phyloP scores from a whole-genome alignment of 2,797 vertebrate species.

The Amblyopsis hoosieri region DNA sequence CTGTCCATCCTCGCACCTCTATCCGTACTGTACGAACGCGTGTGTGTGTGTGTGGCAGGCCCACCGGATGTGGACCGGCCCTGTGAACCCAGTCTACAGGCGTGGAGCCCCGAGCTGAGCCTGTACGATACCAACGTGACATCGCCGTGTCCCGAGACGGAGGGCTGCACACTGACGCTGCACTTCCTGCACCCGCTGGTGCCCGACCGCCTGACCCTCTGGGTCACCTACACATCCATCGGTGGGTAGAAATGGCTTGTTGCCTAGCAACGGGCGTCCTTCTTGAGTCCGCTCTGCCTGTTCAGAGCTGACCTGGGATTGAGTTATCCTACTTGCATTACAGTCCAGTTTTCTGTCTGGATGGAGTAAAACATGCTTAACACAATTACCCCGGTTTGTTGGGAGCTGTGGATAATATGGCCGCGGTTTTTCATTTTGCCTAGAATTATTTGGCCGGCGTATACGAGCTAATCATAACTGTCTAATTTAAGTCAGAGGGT shows the following conservation, averaged over 20 bases:
- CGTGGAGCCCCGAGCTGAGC: constrained; percentile 96
- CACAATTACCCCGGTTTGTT: no score
- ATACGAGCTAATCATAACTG: no score
- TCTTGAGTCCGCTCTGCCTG: no score
- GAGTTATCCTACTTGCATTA: no score
- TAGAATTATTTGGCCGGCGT: no score
- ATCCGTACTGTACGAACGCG: background rate
- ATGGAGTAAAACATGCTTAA: no score
- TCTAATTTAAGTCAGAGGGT: no score
- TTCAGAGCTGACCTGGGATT: no score
- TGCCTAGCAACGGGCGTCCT: no score
- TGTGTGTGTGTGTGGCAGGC: constrained; percentile 69
- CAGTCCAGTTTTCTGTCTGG: no score
- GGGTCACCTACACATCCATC: constrained; percentile 90
- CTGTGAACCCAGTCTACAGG: constrained; percentile 94
- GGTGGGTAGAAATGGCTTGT: constrained; percentile 56
- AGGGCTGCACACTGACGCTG: constrained; percentile 90
- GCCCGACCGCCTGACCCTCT: constrained; percentile 85
- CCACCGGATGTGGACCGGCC: constrained; percentile 93
- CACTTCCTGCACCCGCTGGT: constrained; percentile 84
- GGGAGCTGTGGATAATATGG: no score
- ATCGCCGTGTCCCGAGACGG: constrained; percentile 85
- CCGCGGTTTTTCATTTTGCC: no score
- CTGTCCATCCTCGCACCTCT: background rate
- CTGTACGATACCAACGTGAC: constrained; percentile 93